Evolutionary conservation across 1,140 invertebrate genomes (phyloP).

Genomic region (Macrobrachium rosenbergii): DNA sequence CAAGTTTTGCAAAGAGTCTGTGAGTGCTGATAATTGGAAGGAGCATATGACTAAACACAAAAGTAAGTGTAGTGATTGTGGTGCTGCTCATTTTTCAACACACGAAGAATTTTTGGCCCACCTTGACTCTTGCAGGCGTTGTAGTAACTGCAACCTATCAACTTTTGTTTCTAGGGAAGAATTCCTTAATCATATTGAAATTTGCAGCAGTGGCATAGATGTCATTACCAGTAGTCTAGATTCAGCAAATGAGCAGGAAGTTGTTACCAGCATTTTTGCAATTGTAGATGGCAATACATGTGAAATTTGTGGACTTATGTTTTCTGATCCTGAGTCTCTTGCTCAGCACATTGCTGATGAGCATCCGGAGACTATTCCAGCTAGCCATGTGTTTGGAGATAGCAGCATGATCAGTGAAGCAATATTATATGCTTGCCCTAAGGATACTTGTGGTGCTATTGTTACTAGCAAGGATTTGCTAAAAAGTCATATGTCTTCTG

Average conservation of each 20-base stretch:
- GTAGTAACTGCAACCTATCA: slow-evolving; percentile 42
- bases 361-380: slow-evolving; percentile 18
- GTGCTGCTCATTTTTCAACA: slow-evolving; percentile 35
- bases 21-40: slow-evolving; percentile 39
- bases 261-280: slow-evolving; percentile 54
- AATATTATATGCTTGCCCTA: slow-evolving; percentile 52
- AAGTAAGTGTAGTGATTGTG: slow-evolving; percentile 52
- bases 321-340: slow-evolving; percentile 34
- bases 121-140: slow-evolving; percentile 44
- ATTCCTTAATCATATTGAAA: slow-evolving; percentile 42
- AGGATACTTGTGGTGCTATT: slow-evolving; percentile 53
- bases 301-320: slow-evolving; percentile 47
- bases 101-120: slow-evolving; percentile 48
- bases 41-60: slow-evolving; percentile 46
- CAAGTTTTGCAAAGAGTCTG: slow-evolving; percentile 46
- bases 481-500: slow-evolving; percentile 21
- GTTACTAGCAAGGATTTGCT: slow-evolving; percentile 41
- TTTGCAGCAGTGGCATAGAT: slow-evolving; percentile 48
- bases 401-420: slow-evolving; percentile 27
- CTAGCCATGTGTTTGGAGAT: slow-evolving; percentile 26
- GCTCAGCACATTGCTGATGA: slow-evolving; percentile 48
- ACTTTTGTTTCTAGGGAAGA: slow-evolving; percentile 41
- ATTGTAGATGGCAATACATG: slow-evolving; percentile 49
- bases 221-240: slow-evolving; percentile 50
- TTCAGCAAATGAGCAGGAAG: slow-evolving; percentile 46